phyloP scores from a whole-genome alignment of 2,113 vertebrate species.

The Neopipo cinnamomea region DNA sequence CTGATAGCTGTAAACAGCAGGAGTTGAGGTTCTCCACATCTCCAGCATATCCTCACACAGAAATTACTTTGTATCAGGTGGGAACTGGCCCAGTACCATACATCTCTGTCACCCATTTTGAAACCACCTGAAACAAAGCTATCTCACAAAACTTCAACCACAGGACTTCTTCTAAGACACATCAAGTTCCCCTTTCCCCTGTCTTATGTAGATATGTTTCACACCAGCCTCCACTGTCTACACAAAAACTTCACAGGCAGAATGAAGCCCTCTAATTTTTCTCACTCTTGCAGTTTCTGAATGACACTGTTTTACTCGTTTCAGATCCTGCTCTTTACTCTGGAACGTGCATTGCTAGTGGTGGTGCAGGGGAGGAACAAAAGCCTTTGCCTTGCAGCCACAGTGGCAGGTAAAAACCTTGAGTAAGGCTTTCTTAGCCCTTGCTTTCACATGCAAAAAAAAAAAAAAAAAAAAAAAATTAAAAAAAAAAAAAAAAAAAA shows the following conservation, averaged over 20 bases:
- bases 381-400: neutral
- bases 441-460: neutral
- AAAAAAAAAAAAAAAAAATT: neutral
- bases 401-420: neutral
- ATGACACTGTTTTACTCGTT: neutral
- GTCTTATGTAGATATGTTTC: neutral
- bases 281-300: neutral
- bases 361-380: neutral
- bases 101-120: neutral
- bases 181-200: neutral
- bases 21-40: neutral
- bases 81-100: neutral
- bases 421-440: neutral
- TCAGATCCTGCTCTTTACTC: neutral
- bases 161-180: neutral
- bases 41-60: neutral
- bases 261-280: neutral
- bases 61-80: neutral
- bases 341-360: neutral
- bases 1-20: neutral
- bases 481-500: neutral
- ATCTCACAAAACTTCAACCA: neutral
- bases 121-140: neutral
- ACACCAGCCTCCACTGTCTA: neutral
- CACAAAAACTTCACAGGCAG: neutral